Evolutionary conservation across 2,888 invertebrate genomes (phyloP), one percentile per base, ranked within the genome.

Genomic region (Anthophora plumipes): DNA sequence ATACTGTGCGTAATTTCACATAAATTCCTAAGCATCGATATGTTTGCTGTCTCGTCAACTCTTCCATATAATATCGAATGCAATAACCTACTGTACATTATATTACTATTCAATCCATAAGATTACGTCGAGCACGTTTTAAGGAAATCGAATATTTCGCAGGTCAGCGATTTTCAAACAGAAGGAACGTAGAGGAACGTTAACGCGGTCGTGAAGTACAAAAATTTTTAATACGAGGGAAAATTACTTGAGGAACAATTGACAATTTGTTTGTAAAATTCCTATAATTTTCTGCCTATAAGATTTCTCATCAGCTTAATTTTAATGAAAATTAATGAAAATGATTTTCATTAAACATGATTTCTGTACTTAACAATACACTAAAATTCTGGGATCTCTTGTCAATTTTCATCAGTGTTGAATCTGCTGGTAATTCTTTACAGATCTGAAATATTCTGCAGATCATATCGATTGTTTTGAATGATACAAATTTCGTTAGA

Each of bases 81-180:
- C 60, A 54, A 55, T 64, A 25, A 43, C 57, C 17, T 9, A 25
- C 7, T 11, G 22, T 43, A 50, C 20, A 25, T 63, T 50, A 50
- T 61, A 46, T 63, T 63, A 55, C 61, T 41, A 63, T 57, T 41
- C 63, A 37, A 63, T 71, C 48, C 70, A 12, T 54, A 60, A 55
- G 20, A 70, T 70, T 43, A 60, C 50, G 37, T 11, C 20, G 25
- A 41, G 7, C 39, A 31, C 9, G 48, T 59, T 73, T 67, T 67
- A 68, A 50, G 31, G 39, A n/a, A 12, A 60, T 50, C 39, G 12
- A 41, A 67, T 69, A 59, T 43, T 59, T 59, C 20, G 14, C 57
- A 25, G 67, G 50, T 73, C 67, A 73, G 67, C 67, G 48, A 2
- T 73, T 73, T 67, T 41, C 48, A 59, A 67, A 72, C 54, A 72